A percentile compares a stretch with the other conserved stretches of the same genome.
Conservation (phyloP, 2,113 vertebrate genomes). For the Phrynosoma platyrhinos region DNA sequence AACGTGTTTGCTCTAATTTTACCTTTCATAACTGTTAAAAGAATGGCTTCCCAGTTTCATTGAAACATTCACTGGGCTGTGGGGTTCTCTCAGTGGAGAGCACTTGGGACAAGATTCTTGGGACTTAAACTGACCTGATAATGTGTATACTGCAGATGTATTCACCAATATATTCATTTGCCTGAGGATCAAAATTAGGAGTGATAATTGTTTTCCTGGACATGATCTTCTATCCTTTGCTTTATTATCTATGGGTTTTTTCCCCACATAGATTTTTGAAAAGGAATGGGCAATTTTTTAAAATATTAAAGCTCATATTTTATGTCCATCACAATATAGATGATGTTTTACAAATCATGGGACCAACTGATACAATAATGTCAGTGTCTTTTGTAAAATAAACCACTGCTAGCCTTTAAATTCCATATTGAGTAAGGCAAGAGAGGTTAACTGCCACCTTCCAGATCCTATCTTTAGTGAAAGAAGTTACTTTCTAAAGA, state of each 20-base stretch:
- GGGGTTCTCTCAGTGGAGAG: neutral
- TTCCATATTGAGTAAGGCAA: neutral
- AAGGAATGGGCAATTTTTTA: neutral
- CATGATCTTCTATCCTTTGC: neutral
- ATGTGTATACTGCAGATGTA: conserved; percentile 31
- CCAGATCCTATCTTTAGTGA: neutral
- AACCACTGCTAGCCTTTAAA: neutral
- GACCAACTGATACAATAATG: neutral
- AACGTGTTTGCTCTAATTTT: neutral
- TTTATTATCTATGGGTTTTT: conserved; percentile 11
- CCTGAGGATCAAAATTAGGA: conserved; percentile 25
- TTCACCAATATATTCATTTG: conserved; percentile 35
- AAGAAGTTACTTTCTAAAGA: neutral
- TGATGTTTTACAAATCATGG: neutral
- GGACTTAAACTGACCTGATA: conserved; percentile 49
- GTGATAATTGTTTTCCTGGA: neutral
- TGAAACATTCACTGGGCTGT: neutral
- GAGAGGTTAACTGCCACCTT: neutral
- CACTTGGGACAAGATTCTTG: conserved; percentile 26
- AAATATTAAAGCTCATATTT: neutral
- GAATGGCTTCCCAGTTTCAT: neutral
- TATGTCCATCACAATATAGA: neutral
- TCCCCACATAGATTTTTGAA: neutral
- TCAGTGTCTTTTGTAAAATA: neutral
- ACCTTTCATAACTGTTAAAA: neutral